phyloP scores from a whole-genome alignment of 2,888 invertebrate species.

The Coleophora deauratella region DNA sequence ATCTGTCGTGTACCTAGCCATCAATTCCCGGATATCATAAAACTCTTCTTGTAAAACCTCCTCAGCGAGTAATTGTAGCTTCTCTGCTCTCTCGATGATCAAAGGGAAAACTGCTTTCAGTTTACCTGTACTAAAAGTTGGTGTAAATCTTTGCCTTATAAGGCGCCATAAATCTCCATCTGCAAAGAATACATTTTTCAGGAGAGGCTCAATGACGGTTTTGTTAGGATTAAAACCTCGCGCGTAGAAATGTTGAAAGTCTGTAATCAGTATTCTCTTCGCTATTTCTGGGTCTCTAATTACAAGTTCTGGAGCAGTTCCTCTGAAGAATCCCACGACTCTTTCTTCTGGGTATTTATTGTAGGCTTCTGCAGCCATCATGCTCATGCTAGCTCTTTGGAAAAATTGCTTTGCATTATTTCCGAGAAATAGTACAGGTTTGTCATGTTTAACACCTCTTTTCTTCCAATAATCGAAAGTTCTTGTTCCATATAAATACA shows the following conservation, averaged over 20 bases:
- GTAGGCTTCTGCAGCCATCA: constrained; percentile 45
- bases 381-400: constrained; percentile 46
- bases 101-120: constrained; percentile 59
- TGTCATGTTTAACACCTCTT: constrained; percentile 48
- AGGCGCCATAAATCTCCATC: constrained; percentile 59
- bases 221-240: constrained; percentile 49
- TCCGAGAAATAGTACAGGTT: constrained; percentile 44
- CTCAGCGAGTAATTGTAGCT: constrained; percentile 43
- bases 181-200: constrained; percentile 54
- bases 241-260: constrained; percentile 47
- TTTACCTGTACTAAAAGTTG: constrained; percentile 55
- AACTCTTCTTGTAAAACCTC: constrained; percentile 33
- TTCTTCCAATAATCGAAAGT: constrained; percentile 52
- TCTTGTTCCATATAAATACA: constrained; percentile 43
- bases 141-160: constrained; percentile 52
- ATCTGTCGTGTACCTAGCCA: constrained; percentile 62
- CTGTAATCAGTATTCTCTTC: constrained; percentile 47
- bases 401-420: constrained; percentile 42
- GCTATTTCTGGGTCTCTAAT: constrained; percentile 53
- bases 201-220: constrained; percentile 46
- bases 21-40: constrained; percentile 52
- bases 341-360: constrained; percentile 50
- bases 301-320: constrained; percentile 42
- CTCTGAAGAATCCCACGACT: constrained; percentile 52
- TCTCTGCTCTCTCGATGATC: constrained; percentile 51